A percentile compares a stretch with the other conserved stretches of the same genome.
These are phyloP conservation scores for Gasterosteus aculeatus DNA, from an alignment of 2,113 vertebrate genomes.

Conservation along the genomic window DNA sequence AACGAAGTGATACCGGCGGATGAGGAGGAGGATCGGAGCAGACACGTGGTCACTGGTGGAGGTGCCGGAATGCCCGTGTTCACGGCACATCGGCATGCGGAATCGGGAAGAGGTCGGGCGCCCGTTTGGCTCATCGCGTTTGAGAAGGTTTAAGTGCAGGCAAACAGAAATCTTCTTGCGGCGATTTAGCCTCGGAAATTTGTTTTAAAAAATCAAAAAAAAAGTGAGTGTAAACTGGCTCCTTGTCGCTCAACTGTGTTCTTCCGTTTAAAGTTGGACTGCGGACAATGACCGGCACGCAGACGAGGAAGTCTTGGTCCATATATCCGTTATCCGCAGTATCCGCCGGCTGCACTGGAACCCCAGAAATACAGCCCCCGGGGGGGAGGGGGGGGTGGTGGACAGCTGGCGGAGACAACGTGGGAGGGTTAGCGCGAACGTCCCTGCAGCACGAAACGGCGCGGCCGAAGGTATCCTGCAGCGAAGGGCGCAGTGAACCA, in stretches of 20 bases:
- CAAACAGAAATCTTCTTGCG: background rate
- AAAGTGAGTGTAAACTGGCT: background rate
- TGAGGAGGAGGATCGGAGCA: background rate
- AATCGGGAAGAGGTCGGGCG: too few relatives aligned
- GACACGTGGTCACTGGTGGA: background rate
- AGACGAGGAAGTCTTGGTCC: background rate
- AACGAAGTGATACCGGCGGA: background rate
- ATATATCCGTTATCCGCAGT: background rate
- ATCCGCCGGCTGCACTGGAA: background rate
- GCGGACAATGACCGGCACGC: background rate
- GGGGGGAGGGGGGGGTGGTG: too few relatives aligned
- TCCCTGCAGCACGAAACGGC: background rate
- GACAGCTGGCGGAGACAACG: background rate
- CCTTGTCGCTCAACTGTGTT: background rate
- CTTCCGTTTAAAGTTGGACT: background rate
- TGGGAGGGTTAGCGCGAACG: background rate
- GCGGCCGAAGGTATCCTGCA: background rate
- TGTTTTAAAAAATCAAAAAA: too few relatives aligned
- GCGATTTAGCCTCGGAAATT: background rate
- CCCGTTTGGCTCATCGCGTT: background rate
- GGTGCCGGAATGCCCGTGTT: background rate
- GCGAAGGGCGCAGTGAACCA: background rate
- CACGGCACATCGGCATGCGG: too few relatives aligned
- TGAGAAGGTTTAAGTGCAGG: background rate
- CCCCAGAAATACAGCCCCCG: background rate